A percentile compares a stretch with the other conserved stretches of the same genome.
Conservation (phyloP, 2,888 invertebrate genomes). For the Coleophora deauratella region DNA sequence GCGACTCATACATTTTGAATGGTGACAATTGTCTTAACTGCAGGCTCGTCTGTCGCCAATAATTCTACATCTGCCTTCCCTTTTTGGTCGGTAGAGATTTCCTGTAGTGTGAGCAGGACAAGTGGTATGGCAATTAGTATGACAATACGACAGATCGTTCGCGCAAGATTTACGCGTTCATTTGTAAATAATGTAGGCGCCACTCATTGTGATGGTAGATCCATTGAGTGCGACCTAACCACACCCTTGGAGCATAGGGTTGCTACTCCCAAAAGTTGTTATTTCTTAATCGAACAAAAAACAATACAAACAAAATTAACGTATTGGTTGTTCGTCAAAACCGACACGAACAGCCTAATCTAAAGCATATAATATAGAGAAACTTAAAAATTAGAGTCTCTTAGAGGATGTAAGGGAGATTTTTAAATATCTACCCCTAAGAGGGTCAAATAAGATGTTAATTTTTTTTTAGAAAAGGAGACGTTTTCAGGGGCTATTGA, state of each 20-base stretch:
- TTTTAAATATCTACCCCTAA: no score
- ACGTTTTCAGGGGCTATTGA: no score
- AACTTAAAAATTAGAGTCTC: no score
- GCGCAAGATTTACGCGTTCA: constrained; percentile 61
- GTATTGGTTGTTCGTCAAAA: no score
- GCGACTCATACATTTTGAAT: constrained; percentile 39
- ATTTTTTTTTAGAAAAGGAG: no score
- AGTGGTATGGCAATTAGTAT: constrained; percentile 33
- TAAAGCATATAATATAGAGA: no score
- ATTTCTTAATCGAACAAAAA: background rate
- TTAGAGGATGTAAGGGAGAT: no score
- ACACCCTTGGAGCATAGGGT: constrained; percentile 39
- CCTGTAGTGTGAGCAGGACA: constrained; percentile 17
- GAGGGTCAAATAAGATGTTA: no score
- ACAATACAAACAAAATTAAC: no score
- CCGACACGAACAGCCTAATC: no score
- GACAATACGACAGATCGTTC: constrained; percentile 41
- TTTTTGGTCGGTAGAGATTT: constrained; percentile 4
- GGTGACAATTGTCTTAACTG: constrained; percentile 27
- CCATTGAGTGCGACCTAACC: constrained; percentile 58
- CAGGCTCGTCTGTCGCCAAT: constrained; percentile 20
- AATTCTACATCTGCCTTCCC: constrained; percentile 15
- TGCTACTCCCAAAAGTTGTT: constrained; percentile 18
- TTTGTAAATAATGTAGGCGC: constrained; percentile 70
- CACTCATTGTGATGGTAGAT: constrained; percentile 64